These are phyloP conservation scores for Acinonyx jubatus DNA, from an alignment of 2,113 vertebrate genomes.

Conservation along the genomic window DNA sequence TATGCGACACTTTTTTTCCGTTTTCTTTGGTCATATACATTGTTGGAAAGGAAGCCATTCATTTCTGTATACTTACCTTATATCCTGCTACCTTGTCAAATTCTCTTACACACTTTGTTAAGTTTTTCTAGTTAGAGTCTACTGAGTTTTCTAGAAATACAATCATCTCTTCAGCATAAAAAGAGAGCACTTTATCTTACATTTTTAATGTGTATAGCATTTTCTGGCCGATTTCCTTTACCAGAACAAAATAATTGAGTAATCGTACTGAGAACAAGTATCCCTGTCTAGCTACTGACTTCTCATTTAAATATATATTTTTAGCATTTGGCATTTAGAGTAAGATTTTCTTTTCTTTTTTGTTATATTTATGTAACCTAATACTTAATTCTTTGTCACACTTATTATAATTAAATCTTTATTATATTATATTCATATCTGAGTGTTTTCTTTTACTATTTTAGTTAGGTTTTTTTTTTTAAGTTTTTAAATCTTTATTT, in stretches of 20 bases:
- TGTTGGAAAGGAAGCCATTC: not conserved
- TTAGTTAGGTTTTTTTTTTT: not conserved
- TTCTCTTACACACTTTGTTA: not conserved
- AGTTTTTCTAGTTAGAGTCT: not conserved
- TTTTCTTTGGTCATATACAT: not conserved
- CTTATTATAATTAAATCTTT: not conserved
- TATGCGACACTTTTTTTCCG: not conserved
- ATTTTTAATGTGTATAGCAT: not conserved
- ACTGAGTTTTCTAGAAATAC: not conserved
- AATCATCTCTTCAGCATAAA: not conserved
- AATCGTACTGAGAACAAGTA: not conserved
- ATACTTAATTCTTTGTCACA: not conserved
- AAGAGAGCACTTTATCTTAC: not conserved
- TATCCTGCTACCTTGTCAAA: not conserved
- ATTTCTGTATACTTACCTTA: not conserved
- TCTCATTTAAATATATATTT: not conserved
- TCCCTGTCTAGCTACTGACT: not conserved
- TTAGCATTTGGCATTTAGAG: not conserved
- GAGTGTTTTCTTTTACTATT: not conserved
- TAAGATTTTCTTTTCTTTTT: not conserved
- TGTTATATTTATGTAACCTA: not conserved
- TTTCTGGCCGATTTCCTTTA: not conserved
- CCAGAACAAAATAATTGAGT: not conserved
- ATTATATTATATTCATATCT: not conserved
- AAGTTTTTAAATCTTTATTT: too few relatives aligned